Evolutionary conservation across 1,140 invertebrate genomes (phyloP).

Genomic region (Archegozetes longisetosus): DNA sequence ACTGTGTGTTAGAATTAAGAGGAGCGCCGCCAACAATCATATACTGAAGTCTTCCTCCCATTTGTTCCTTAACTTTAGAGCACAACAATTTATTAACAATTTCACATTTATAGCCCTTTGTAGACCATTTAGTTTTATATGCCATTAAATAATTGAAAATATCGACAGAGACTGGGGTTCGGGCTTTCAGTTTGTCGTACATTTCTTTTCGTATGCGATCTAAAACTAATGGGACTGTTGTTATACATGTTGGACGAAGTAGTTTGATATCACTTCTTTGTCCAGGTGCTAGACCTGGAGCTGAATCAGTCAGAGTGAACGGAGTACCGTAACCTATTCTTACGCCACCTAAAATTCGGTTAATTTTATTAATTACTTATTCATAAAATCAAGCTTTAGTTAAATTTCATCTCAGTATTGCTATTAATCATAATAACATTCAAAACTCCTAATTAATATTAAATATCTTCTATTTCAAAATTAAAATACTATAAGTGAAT

Average conservation of each 20-base stretch:
- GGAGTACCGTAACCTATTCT: conserved; percentile 62
- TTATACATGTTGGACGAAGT: too few relatives aligned
- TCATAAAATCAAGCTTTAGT: background rate
- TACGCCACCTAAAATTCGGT: conserved; percentile 25
- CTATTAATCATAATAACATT: too few relatives aligned
- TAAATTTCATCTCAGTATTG: background rate
- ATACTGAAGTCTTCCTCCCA: conserved; percentile 70
- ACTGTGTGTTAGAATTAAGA: conserved; percentile 38
- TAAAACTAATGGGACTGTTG: conserved; percentile 54
- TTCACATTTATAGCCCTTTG: conserved; percentile 30
- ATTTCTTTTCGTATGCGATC: conserved; percentile 79
- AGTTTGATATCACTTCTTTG: conserved; percentile 64
- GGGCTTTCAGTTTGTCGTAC: conserved; percentile 63
- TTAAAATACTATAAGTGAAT: too few relatives aligned
- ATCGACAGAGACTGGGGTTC: conserved; percentile 50
- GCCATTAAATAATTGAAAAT: conserved; percentile 80
- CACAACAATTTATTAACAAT: conserved; percentile 40
- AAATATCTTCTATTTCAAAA: too few relatives aligned
- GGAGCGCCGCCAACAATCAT: conserved; percentile 75
- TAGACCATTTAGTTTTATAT: conserved; percentile 58
- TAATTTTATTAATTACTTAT: background rate
- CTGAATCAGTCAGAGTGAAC: conserved; percentile 77
- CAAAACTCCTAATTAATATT: too few relatives aligned
- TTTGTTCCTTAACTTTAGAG: conserved; percentile 50
- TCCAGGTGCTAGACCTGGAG: conserved; percentile 81